Percentiles rank a stretch among this genome's conserved stretches.
These are phyloP conservation scores for Psilopsiagon aymara DNA, from an alignment of 2,113 vertebrate species.

Conservation along the genomic window DNA sequence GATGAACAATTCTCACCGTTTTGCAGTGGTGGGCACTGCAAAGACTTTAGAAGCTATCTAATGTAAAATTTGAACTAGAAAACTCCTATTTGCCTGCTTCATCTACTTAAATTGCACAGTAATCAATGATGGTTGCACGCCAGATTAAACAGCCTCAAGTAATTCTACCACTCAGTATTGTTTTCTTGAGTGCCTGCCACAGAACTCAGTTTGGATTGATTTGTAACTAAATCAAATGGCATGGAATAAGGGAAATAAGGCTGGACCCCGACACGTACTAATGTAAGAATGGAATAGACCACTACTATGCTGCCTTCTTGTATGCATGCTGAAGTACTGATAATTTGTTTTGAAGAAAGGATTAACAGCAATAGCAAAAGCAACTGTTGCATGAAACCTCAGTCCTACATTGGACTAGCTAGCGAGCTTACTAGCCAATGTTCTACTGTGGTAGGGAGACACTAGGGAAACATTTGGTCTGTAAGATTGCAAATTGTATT, in stretches of 20 bases:
- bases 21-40: neutral
- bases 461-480: neutral
- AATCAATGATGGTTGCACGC: neutral
- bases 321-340: neutral
- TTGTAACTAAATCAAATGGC: neutral
- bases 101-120: neutral
- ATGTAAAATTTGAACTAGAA: neutral
- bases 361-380: neutral
- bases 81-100: neutral
- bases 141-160: slow-evolving; percentile 21
- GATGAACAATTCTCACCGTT: neutral
- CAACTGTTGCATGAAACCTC: neutral
- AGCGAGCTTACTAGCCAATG: neutral
- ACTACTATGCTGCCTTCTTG: neutral
- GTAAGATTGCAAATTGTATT: neutral
- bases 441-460: neutral
- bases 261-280: neutral
- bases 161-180: neutral
- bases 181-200: neutral
- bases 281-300: neutral
- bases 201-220: neutral
- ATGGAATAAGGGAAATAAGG: neutral
- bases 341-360: neutral
- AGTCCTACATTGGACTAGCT: neutral
- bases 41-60: neutral